Conservation (phyloP, 2,888 invertebrate species). For the Cenopis cana region DNA sequence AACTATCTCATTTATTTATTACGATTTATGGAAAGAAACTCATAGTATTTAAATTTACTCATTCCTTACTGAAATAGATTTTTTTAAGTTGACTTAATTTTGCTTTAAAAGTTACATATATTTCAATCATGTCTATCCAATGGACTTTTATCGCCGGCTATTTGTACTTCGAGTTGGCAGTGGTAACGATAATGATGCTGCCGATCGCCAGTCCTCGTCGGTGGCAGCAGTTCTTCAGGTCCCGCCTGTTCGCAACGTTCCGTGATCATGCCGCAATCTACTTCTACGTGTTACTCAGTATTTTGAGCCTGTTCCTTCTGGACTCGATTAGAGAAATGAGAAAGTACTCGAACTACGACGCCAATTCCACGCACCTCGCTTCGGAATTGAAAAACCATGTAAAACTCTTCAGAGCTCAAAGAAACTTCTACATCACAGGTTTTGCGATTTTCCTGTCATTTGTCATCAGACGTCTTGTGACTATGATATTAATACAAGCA, state of each 20-base stretch:
- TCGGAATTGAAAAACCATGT: conserved; percentile 88
- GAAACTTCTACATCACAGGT: conserved; percentile 92
- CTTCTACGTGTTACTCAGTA: conserved; percentile 85
- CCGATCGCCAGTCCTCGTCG: conserved; percentile 89
- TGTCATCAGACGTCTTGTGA: conserved; percentile 87
- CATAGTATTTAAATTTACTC: neutral
- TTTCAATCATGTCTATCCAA: conserved; percentile 88
- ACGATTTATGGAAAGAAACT: neutral
- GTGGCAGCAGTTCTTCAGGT: conserved; percentile 92
- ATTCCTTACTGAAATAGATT: neutral
- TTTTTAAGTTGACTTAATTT: neutral
- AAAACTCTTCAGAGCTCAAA: conserved; percentile 90
- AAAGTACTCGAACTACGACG: conserved; percentile 86
- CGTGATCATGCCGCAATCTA: conserved; percentile 87
- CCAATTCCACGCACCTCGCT: conserved; percentile 77
- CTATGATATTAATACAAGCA: conserved; percentile 87
- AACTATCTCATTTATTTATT: neutral
- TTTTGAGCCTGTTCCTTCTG: conserved; percentile 87
- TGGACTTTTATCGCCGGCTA: conserved; percentile 91
- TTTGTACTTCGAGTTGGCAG: conserved; percentile 88
- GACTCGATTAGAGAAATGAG: conserved; percentile 90
- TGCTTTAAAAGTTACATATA: neutral
- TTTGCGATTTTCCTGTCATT: conserved; percentile 90
- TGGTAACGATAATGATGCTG: conserved; percentile 87
- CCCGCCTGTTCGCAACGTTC: conserved; percentile 87